Percentiles rank a stretch among this genome's conserved stretches.
phyloP scores from a whole-genome alignment of 2,113 vertebrate species.

The Ranitomeya imitator region DNA sequence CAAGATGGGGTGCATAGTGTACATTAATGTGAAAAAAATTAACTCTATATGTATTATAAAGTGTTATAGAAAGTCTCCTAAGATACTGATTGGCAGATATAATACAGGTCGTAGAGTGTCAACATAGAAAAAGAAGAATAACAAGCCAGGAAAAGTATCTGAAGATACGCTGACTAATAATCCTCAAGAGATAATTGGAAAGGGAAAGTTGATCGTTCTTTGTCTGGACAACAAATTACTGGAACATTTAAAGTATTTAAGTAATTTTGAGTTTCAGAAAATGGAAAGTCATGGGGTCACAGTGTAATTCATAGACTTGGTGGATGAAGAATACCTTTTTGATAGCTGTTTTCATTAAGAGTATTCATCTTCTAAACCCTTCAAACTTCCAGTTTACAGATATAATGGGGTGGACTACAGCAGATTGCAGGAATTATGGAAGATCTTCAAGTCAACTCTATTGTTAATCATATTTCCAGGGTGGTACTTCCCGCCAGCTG shows the following conservation, averaged over 20 bases:
- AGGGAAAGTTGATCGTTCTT: slow-evolving; percentile 25
- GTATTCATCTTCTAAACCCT: background rate
- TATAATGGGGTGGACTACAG: background rate
- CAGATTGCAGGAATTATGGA: background rate
- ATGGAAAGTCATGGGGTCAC: slow-evolving; percentile 38
- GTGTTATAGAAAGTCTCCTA: background rate
- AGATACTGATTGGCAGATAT: background rate
- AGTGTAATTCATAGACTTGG: background rate
- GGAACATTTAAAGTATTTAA: slow-evolving; percentile 39
- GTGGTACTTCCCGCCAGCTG: background rate
- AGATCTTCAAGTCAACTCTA: background rate
- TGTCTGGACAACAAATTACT: slow-evolving; percentile 33
- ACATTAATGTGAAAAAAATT: background rate
- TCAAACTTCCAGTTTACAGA: background rate
- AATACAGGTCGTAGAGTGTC: background rate
- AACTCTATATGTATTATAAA: background rate
- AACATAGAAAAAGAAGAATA: background rate
- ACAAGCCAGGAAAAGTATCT: slow-evolving; percentile 17
- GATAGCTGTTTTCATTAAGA: background rate
- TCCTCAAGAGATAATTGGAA: slow-evolving; percentile 39
- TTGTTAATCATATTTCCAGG: slow-evolving; percentile 28
- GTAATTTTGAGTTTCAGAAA: slow-evolving; percentile 19
- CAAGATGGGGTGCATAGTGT: too few relatives aligned
- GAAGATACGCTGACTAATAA: slow-evolving; percentile 41
- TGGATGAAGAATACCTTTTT: background rate